Base-by-base conservation (phyloP, 2,113 vertebrate genomes). In the Chamaea fasciata region DNA sequence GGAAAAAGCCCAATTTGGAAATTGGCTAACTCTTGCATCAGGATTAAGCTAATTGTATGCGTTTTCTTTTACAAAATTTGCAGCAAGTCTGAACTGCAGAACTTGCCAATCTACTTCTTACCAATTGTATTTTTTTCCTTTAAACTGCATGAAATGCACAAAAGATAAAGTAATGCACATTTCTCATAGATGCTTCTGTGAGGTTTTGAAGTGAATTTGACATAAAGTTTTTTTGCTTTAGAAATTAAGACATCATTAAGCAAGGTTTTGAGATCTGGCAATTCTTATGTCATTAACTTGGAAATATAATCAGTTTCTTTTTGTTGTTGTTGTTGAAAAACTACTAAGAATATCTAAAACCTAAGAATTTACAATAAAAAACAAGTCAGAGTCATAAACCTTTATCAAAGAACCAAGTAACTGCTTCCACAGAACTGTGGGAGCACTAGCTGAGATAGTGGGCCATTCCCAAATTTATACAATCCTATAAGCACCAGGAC, bases 181-280 rank as follows among this genome's bases (percentile, higher is more conserved):
- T 67, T 76, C 31, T 53, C 31, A 47, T 0, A 31, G 8, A 44
- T 14, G 33, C 3, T 46, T 73, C 46, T 35, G 4, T 21, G 22
- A 79, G 3, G 4, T 62, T 62, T 69, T 69, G 39, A 77, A 78
- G 22, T 14, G 0, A 62, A 26, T 64, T 68, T 56, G 77, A 19
- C 7, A 52, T 22, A 1, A 42, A 14, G 1, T 14, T 31, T 59
- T 59, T 81, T 68, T 55, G 20, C n/a, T 89, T 88, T 50, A 59
- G 44, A 79, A 85, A 75, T 35, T 0, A 76, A 42, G 22, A 65
- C 3, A 49, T 28, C 39, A 46, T 46, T 41, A 69, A 50, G 59
- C 0, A 1, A 60, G 16, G 14, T 82, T 65, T 53, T 63, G 17
- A 82, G 16, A 42, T 39, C 27, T 0, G 1, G 13, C 8, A 63